Conservation (phyloP, 1,140 invertebrate species). For the Chlorops oryzae region DNA sequence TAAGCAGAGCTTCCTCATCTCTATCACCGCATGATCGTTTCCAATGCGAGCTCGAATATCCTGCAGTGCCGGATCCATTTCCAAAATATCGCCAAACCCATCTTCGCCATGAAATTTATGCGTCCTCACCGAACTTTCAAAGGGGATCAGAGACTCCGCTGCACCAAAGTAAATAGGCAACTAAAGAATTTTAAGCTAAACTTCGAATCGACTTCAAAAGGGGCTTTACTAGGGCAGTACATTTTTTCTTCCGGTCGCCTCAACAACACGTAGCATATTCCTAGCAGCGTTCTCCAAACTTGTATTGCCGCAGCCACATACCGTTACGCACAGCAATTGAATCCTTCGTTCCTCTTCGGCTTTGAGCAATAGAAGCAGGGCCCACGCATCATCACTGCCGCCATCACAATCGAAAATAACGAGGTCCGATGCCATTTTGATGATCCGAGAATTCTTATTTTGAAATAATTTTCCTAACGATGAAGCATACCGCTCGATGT, state of each 20-base stretch:
- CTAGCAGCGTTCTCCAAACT: conserved; percentile 53
- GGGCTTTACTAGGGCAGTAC: conserved; percentile 50
- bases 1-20: conserved; percentile 50
- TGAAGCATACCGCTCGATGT: too few relatives aligned
- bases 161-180: conserved; percentile 62
- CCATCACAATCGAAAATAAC: conserved; percentile 60
- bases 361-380: conserved; percentile 54
- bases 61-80: background rate
- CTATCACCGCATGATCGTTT: conserved; percentile 38
- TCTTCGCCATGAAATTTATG: conserved; percentile 52
- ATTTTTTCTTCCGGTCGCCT: conserved; percentile 48
- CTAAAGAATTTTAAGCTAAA: conserved; percentile 37
- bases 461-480: too few relatives aligned
- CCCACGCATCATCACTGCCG: conserved; percentile 61
- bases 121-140: conserved; percentile 17
- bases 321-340: conserved; percentile 57
- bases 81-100: conserved; percentile 59
- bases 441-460: too few relatives aligned
- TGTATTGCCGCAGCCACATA: conserved; percentile 59
- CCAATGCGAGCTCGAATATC: conserved; percentile 13
- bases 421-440: conserved; percentile 14
- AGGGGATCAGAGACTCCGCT: conserved; percentile 49
- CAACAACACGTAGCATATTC: conserved; percentile 58
- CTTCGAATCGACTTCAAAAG: background rate
- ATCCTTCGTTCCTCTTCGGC: conserved; percentile 49